Conservation (phyloP, 2,113 vertebrate species). For the Halcyon senegalensis region DNA sequence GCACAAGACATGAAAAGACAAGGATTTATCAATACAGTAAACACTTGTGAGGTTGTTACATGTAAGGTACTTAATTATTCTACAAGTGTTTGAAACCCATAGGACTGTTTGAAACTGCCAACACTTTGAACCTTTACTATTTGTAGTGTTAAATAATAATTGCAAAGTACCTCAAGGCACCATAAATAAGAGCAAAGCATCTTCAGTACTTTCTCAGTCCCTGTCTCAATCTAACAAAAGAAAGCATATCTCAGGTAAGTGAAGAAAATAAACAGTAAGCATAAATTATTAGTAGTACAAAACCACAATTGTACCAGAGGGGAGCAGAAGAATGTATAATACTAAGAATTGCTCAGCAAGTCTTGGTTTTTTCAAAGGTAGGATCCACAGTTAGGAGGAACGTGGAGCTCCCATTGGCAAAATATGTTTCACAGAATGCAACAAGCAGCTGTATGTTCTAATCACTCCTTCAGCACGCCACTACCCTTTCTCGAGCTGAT, state of each 20-base stretch:
- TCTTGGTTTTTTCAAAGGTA: neutral
- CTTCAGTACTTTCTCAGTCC: neutral
- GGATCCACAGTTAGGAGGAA: neutral
- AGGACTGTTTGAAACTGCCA: neutral
- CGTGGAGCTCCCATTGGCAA: neutral
- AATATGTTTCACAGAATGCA: neutral
- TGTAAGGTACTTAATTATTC: neutral
- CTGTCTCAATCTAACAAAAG: neutral
- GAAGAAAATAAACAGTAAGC: neutral
- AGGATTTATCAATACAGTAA: neutral
- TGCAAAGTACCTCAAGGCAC: neutral
- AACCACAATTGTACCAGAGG: neutral
- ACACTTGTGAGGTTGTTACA: neutral
- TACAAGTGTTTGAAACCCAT: neutral
- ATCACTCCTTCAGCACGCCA: fast-evolving
- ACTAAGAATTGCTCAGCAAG: neutral
- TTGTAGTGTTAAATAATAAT: neutral
- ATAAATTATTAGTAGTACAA: neutral
- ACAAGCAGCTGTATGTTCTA: neutral
- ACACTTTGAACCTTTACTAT: neutral
- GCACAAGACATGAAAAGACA: neutral
- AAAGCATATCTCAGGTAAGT: neutral
- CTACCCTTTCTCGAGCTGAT: neutral
- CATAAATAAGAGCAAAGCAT: neutral
- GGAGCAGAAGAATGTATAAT: neutral